Evolutionary conservation across 1,140 invertebrate species (phyloP).

Genomic region (Geopemphigus sp.): DNA sequence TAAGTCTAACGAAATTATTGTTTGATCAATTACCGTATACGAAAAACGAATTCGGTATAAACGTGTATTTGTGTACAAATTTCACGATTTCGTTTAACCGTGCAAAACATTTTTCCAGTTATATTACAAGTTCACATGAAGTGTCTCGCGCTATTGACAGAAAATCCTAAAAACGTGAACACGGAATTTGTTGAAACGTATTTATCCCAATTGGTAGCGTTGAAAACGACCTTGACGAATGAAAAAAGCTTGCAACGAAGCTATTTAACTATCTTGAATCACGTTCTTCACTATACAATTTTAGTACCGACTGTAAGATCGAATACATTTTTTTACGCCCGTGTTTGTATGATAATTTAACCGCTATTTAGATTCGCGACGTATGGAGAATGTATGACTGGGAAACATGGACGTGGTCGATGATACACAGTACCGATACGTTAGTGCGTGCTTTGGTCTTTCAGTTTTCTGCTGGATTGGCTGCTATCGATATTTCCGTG

Average conservation of each 20-base stretch:
- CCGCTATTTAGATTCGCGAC: not conserved
- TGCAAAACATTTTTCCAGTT: slow-evolving; percentile 5
- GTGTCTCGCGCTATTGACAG: slow-evolving; percentile 26
- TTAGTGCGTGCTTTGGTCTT: slow-evolving; percentile 33
- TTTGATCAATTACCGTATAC: slow-evolving; percentile 9
- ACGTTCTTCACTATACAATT: slow-evolving; percentile 9
- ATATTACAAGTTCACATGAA: slow-evolving; percentile 22
- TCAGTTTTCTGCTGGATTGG: slow-evolving; percentile 36
- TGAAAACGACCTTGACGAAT: slow-evolving; percentile 4
- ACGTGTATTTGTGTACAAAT: not conserved
- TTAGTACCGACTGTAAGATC: slow-evolving; percentile 18
- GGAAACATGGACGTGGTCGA: slow-evolving; percentile 42
- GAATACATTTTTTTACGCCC: not conserved
- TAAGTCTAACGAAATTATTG: slow-evolving; percentile 8
- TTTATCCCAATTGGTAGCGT: slow-evolving; percentile 27
- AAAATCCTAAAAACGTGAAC: slow-evolving; percentile 16
- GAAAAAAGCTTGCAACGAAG: not conserved
- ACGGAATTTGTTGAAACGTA: not conserved
- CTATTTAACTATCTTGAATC: slow-evolving; percentile 29
- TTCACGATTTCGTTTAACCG: not conserved
- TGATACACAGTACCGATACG: slow-evolving; percentile 30
- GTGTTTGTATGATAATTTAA: not conserved
- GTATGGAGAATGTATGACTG: slow-evolving; percentile 29
- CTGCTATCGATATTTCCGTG: slow-evolving; percentile 34
- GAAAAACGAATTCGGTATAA: slow-evolving; percentile 33